A percentile compares a stretch with the other conserved stretches of the same genome.
These are phyloP conservation scores for Poeciliopsis infans DNA, from an alignment of 2,797 vertebrate genomes.

Conservation along the genomic window DNA sequence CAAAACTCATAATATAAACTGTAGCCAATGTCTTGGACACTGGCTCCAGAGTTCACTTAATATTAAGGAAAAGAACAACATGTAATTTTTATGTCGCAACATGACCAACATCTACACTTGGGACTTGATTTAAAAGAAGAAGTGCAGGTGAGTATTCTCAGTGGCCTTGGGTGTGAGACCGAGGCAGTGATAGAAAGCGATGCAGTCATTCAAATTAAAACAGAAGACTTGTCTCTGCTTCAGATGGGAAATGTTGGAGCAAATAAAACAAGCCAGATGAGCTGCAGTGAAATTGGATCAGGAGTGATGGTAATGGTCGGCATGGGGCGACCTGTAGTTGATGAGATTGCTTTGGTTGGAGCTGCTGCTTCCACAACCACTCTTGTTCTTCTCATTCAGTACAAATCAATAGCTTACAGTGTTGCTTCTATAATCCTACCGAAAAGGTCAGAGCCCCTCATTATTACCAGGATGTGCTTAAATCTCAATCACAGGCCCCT, in stretches of 20 bases:
- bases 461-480: conserved; percentile 62
- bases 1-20: neutral
- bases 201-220: conserved; percentile 4
- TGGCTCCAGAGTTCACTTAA: conserved; percentile 31
- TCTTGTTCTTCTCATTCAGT: conserved; percentile 50
- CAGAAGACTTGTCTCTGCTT: conserved; percentile 24
- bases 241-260: conserved; percentile 23
- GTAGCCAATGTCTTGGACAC: conserved; percentile 1
- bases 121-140: conserved; percentile 14
- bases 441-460: conserved; percentile 57
- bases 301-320: conserved; percentile 14
- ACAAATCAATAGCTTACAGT: conserved; percentile 64
- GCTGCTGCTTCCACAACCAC: conserved; percentile 39
- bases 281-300: conserved; percentile 41
- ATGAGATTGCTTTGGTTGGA: conserved; percentile 53
- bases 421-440: conserved; percentile 34
- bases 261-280: conserved; percentile 26
- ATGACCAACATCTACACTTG: conserved; percentile 66
- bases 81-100: conserved; percentile 49
- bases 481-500: conserved; percentile 45
- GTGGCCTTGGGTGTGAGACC: conserved; percentile 8
- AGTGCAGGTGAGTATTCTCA: conserved; percentile 31
- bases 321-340: conserved; percentile 38
- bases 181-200: conserved; percentile 4
- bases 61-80: conserved; percentile 62